Evolutionary conservation across 2,113 vertebrate genomes (phyloP), one percentile per base, ranked within the genome.

Genomic region (Rhegmatorhina hoffmannsi): DNA sequence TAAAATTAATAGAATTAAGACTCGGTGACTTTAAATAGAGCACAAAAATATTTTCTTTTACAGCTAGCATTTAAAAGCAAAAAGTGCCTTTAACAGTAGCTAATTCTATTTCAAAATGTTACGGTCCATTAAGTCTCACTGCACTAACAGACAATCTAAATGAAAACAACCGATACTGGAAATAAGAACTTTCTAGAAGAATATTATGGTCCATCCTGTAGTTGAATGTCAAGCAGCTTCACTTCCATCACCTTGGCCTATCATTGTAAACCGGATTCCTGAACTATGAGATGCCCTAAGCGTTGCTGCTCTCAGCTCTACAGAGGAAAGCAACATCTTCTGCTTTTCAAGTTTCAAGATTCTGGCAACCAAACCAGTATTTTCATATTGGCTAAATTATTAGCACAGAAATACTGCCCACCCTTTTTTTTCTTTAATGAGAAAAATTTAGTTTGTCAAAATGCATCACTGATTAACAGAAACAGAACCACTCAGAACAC

Each of bases 281-380:
- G 9, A 77, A 50, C 63, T 69, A 53, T 0, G 1, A 74, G 11
- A 58, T 10, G 12, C n/a, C 40, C 19, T 19, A 75, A 79, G 21
- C 23, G 40, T 3, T 3, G 0, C 2, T 70, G 26, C 12, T 28
- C 29, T 80, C 2, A 1, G 11, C 16, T 63, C 47, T 1, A 1
- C 11, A 80, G 8, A 46, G 20, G 11, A 85, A 72, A 73, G 31
- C 7, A 36, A 49, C 9, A 43, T 10, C 46, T 69, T 52, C 11
- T 11, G 12, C 31, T 66, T 76, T 28, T 14, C 43, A 78, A 67
- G 12, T 33, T 50, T n/a, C 10, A 84, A 44, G 7, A 62, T 46
- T 74, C 3, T 5, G 1, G 23, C 4, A 6, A 44, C 14, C 31
- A 87, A 79, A 60, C 1, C 4, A 16, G 4, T 6, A 13, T 28